Evolutionary conservation across 2,888 invertebrate genomes (phyloP).

Genomic region (Drosophila ustulata): DNA sequence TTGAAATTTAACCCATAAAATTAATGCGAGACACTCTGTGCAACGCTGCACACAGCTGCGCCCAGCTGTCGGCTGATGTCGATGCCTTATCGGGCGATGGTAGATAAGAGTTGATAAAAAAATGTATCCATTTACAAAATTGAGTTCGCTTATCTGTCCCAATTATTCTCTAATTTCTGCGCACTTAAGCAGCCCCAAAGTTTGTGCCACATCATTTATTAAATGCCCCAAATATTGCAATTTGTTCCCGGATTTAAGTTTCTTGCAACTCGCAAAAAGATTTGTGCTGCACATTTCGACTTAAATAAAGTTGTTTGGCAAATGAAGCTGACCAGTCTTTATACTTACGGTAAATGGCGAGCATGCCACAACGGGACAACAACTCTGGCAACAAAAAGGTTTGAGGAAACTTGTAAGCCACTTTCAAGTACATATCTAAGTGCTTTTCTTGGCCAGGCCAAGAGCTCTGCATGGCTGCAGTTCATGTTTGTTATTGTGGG

Average conservation of each 20-base stretch:
- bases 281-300: not conserved
- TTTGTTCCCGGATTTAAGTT: not conserved
- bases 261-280: not conserved
- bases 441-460: conserved; percentile 44
- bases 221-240: not conserved
- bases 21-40: conserved; percentile 48
- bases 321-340: conserved; percentile 43
- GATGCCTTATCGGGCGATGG: not conserved
- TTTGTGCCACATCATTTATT: conserved; percentile 7
- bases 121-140: not conserved
- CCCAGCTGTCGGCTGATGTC: not conserved
- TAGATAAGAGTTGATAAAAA: not conserved
- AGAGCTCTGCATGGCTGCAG: conserved; percentile 11
- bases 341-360: conserved; percentile 37
- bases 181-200: not conserved
- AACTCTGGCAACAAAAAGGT: not conserved
- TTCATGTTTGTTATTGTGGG: conserved; percentile 50
- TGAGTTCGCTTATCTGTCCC: not conserved
- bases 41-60: conserved; percentile 7
- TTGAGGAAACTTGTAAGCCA: conserved; percentile 53
- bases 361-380: conserved; percentile 22
- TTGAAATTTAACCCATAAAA: conserved; percentile 64
- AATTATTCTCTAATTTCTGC: not conserved
- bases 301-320: conserved; percentile 69
- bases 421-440: conserved; percentile 51